Conservation (phyloP, 2,888 invertebrate genomes). For the Apotomis betuletana region DNA sequence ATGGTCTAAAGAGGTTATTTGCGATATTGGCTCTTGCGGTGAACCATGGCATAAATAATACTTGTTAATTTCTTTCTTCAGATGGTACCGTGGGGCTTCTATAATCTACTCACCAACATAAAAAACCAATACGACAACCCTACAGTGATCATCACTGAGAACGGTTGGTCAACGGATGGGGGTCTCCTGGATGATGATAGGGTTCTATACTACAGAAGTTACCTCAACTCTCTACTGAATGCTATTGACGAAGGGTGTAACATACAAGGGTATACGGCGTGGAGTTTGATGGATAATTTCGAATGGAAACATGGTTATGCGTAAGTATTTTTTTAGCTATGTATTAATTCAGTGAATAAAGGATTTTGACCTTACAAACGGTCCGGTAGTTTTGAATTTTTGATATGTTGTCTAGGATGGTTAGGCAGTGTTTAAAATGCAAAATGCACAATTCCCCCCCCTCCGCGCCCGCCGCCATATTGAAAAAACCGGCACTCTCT, state of each 20-base stretch:
- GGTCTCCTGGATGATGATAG: conserved; percentile 76
- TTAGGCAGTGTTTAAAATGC: no score
- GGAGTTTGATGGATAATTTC: conserved; percentile 87
- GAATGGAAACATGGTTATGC: conserved; percentile 85
- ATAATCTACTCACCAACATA: conserved; percentile 80
- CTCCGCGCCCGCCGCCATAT: no score
- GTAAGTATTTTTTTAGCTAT: conserved; percentile 63
- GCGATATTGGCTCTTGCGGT: no score
- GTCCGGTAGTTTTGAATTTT: no score
- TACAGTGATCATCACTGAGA: conserved; percentile 83
- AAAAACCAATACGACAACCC: conserved; percentile 80
- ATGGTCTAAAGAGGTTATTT: no score
- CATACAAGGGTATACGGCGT: conserved; percentile 81
- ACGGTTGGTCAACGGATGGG: conserved; percentile 81
- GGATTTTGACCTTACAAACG: no score
- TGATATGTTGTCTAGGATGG: no score
- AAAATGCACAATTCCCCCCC: no score
- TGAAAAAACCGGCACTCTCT: no score
- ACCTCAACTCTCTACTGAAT: conserved; percentile 73
- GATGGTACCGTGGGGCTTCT: conserved; percentile 85
- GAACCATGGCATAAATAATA: no score
- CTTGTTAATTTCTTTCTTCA: conserved; percentile 45
- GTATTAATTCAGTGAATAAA: no score
- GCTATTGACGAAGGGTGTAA: conserved; percentile 77
- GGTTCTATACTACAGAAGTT: conserved; percentile 68